Evolutionary conservation across 2,888 invertebrate species (phyloP).

Genomic region (Blastobasis lacticolella): DNA sequence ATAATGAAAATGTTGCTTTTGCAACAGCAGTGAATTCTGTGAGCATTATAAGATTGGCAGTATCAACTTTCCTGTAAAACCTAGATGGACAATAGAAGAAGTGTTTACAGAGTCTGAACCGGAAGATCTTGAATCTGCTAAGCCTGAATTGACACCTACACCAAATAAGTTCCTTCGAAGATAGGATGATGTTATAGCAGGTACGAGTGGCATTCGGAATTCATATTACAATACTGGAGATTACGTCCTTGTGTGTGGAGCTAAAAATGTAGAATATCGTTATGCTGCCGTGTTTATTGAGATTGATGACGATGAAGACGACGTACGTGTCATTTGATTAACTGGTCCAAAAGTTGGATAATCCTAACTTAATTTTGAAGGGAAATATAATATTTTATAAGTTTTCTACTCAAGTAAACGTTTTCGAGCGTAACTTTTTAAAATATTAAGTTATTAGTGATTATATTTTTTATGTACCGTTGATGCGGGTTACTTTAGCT

Average conservation of each 20-base stretch:
- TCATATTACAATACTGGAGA: background rate
- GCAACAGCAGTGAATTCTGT: no score
- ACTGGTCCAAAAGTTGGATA: background rate
- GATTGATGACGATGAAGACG: background rate
- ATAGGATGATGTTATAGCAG: background rate
- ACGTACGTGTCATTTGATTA: background rate
- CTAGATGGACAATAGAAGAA: no score
- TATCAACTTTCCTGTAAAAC: no score
- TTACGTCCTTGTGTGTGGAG: background rate
- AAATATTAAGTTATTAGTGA: no score
- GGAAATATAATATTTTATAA: background rate
- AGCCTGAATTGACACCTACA: background rate
- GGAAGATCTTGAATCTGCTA: background rate
- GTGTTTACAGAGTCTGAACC: no score
- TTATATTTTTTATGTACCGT: no score
- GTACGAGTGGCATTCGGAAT: slow-evolving; percentile 1
- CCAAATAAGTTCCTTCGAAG: background rate
- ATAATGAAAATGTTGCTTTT: no score
- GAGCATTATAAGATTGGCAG: no score
- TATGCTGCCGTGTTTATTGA: background rate
- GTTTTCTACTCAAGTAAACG: background rate
- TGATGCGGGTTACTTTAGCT: no score
- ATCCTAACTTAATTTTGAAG: background rate
- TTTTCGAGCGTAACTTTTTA: background rate
- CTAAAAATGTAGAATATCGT: background rate